Percentiles rank a stretch among this genome's conserved stretches.
phyloP scores from a whole-genome alignment of 2,113 vertebrate species.

The Ploceus nigricollis region DNA sequence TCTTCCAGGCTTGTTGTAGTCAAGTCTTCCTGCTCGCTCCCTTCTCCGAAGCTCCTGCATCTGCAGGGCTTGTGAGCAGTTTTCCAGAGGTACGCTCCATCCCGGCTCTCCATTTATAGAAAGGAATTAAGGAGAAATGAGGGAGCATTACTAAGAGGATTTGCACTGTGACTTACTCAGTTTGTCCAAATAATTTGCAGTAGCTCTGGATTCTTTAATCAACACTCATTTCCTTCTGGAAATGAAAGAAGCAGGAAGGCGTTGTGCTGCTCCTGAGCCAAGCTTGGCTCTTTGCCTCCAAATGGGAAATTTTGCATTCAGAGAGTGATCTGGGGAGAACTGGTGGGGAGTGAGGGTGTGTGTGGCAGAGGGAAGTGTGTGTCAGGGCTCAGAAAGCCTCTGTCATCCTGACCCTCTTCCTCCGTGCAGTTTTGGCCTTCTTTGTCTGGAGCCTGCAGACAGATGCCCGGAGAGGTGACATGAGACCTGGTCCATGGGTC shows the following conservation, averaged over 20 bases:
- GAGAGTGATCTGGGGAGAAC: background rate
- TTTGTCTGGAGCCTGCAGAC: background rate
- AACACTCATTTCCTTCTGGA: conserved; percentile 41
- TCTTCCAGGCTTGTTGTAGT: background rate
- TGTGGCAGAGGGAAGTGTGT: background rate
- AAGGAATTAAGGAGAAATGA: conserved; percentile 50
- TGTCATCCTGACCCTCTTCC: background rate
- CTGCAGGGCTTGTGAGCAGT: background rate
- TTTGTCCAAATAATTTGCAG: conserved; percentile 46
- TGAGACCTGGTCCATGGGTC: fast-evolving
- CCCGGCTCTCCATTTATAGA: conserved; percentile 30
- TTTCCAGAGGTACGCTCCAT: background rate
- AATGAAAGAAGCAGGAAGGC: background rate
- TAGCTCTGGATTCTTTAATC: conserved; percentile 40
- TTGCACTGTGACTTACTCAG: conserved; percentile 11
- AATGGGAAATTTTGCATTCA: background rate
- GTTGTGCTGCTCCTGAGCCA: background rate
- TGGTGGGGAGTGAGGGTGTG: background rate
- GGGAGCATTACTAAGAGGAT: conserved; percentile 48
- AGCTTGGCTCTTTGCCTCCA: background rate
- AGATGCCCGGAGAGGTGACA: fast-evolving
- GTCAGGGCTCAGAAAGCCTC: background rate
- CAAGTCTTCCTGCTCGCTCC: background rate
- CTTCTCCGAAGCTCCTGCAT: background rate
- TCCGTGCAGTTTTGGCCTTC: background rate